These are phyloP conservation scores for Branchipolynoe longqiensis DNA, from an alignment of 2,888 invertebrate genomes.

Conservation along the genomic window DNA sequence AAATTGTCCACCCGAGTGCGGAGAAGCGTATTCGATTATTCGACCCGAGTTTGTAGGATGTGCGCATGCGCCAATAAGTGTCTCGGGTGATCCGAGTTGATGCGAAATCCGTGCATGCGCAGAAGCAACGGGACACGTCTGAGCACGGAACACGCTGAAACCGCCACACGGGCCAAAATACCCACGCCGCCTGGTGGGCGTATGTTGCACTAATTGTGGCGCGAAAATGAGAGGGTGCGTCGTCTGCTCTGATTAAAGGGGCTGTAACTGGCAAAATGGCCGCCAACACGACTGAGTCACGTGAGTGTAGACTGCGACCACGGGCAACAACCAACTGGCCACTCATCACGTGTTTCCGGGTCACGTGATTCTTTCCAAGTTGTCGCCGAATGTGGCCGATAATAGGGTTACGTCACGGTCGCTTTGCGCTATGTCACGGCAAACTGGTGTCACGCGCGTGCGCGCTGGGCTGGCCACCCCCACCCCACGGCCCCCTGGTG, in stretches of 20 bases:
- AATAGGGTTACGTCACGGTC: conserved; percentile 35
- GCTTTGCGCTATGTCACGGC: conserved; percentile 9
- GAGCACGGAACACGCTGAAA: too few relatives aligned
- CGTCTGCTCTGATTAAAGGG: conserved; percentile 35
- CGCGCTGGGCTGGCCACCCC: conserved; percentile 1
- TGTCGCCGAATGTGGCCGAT: neutral
- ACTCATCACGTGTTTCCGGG: conserved; percentile 18
- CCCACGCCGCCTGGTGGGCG: conserved; percentile 2
- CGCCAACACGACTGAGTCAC: neutral
- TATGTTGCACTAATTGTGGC: conserved; percentile 34
- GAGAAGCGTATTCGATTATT: too few relatives aligned
- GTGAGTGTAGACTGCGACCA: conserved; percentile 8
- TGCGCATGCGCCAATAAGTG: too few relatives aligned
- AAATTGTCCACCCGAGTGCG: too few relatives aligned
- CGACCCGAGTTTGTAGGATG: too few relatives aligned
- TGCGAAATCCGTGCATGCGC: too few relatives aligned
- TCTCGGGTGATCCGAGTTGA: too few relatives aligned
- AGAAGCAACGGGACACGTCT: too few relatives aligned
- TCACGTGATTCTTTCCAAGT: neutral
- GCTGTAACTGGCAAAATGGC: conserved; percentile 7
- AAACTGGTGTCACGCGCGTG: neutral
- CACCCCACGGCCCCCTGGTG: conserved; percentile 46
- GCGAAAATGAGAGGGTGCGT: conserved; percentile 14
- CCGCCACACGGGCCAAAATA: too few relatives aligned
- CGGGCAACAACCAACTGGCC: conserved; percentile 32